Evolutionary conservation across 2,797 vertebrate genomes (phyloP), one percentile per base, ranked within the genome.

Genomic region (Potorous gilbertii): DNA sequence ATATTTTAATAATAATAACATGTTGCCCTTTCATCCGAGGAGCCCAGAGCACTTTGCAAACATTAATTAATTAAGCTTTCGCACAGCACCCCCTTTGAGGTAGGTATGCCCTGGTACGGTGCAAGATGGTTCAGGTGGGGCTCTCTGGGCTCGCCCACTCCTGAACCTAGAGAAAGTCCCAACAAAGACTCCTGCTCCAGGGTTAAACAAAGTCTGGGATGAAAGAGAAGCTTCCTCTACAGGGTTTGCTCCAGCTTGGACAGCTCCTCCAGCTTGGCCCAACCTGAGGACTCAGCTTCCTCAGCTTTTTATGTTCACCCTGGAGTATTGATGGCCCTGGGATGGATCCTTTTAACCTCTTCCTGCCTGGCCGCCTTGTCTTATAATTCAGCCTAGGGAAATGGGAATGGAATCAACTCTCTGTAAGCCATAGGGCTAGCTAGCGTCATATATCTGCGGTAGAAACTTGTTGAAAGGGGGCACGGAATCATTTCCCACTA

Each of bases 11-110:
- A 94, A 94, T 97, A 97, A 97, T 97, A 96, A 97, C 81, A 97
- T 34, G 87, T 94, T 98, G 96, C 94, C 46, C 98, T 98, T 98
- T 98, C 98, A 98, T 98, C 96, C 97, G 0, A 5, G 28, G 91
- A 96, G 97, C 98, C 97, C 96, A 96, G 95, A 97, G 97, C 95
- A 9, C 94, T 97, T 95, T 92, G 40, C 95, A 95, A 62, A 95
- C 94, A 90, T 91, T 96, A 94, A 97, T 98, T 98, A 98, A 97
- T 97, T 62, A 96, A 94, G 95, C 92, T 93, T 93, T 56, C 0
- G 3, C 46, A 28, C 91, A 91, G 27, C 94, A 89, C 93, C 90
- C 74, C 94, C 96, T 96, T 93, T 95, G 97, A 96, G 97, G 97
- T 89, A 18, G 62, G 81, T 89, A 55, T 16, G 96, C 95, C 91